These are phyloP conservation scores for Nomada ferruginata DNA, from an alignment of 2,888 invertebrate species.

Conservation along the genomic window DNA sequence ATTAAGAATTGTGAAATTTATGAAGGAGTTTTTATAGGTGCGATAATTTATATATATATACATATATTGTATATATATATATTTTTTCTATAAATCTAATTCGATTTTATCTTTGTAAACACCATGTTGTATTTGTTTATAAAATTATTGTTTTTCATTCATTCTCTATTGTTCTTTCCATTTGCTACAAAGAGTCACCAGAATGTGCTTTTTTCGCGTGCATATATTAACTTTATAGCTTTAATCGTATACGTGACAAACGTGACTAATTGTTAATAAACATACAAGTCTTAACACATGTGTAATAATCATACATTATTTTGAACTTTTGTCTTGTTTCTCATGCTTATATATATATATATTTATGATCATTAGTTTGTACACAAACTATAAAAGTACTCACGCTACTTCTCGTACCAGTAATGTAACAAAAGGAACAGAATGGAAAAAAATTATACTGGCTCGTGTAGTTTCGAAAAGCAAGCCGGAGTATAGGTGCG, in stretches of 20 bases:
- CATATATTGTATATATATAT: neutral
- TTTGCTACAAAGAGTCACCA: slow-evolving; percentile 11
- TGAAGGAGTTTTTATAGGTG: neutral
- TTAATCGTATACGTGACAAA: slow-evolving; percentile 28
- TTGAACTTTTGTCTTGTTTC: slow-evolving; percentile 35
- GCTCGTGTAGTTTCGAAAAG: slow-evolving; percentile 66
- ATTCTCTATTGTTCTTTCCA: slow-evolving; percentile 5
- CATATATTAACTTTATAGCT: slow-evolving; percentile 49
- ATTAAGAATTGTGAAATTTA: slow-evolving; percentile 21
- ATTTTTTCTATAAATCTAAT: slow-evolving; percentile 15
- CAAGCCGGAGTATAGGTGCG: slow-evolving; percentile 79
- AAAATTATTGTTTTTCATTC: slow-evolving; percentile 26
- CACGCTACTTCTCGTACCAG: slow-evolving; percentile 55
- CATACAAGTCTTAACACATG: slow-evolving; percentile 24
- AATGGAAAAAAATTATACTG: slow-evolving; percentile 53
- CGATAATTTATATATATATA: slow-evolving; percentile 1
- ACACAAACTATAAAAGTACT: slow-evolving; percentile 51
- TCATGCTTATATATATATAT: slow-evolving; percentile 31
- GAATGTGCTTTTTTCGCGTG: slow-evolving; percentile 38
- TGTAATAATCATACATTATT: slow-evolving; percentile 29
- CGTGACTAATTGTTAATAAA: slow-evolving; percentile 40
- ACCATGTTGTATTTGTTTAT: slow-evolving; percentile 34
- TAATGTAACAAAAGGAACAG: slow-evolving; percentile 55
- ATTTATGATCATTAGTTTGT: slow-evolving; percentile 52
- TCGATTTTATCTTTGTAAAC: slow-evolving; percentile 23